phyloP scores from a whole-genome alignment of 2,888 invertebrate species.

The Auanema freiburgensis region DNA sequence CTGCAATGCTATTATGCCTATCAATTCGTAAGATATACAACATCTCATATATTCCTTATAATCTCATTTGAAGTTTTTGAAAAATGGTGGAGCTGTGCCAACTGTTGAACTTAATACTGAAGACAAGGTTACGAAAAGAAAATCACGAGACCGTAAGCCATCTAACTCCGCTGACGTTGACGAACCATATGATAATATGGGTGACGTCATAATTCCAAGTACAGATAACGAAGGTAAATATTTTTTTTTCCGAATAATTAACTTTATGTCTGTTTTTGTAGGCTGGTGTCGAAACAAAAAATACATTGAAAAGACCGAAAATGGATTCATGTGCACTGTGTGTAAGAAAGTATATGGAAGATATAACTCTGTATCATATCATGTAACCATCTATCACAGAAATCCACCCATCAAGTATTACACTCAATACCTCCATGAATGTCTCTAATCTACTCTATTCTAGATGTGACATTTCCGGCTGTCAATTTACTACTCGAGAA shows the following conservation, averaged over 20 bases:
- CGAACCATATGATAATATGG: slow-evolving; percentile 38
- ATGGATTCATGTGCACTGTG: slow-evolving; percentile 60
- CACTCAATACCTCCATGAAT: not conserved
- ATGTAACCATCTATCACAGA: slow-evolving; percentile 65
- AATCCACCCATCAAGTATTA: slow-evolving; percentile 61
- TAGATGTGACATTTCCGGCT: slow-evolving; percentile 60
- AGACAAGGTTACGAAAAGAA: slow-evolving; percentile 6
- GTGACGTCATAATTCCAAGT: slow-evolving; percentile 58
- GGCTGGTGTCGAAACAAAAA: slow-evolving; percentile 65
- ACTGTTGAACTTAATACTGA: slow-evolving; percentile 1
- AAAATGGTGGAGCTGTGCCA: slow-evolving; percentile 7
- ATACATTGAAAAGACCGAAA: slow-evolving; percentile 59
- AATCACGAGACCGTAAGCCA: not conserved
- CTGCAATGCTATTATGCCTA: too few relatives aligned
- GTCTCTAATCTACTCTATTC: slow-evolving; percentile 1
- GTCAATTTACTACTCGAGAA: slow-evolving; percentile 62
- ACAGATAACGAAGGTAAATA: slow-evolving; percentile 59
- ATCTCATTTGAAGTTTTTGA: not conserved
- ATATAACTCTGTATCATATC: slow-evolving; percentile 64
- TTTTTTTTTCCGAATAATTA: too few relatives aligned
- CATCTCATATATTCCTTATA: too few relatives aligned
- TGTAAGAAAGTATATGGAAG: slow-evolving; percentile 63
- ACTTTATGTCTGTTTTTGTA: slow-evolving; percentile 11
- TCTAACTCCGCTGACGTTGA: slow-evolving; percentile 16
- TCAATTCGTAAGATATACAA: too few relatives aligned